These are phyloP conservation scores for Dendroctonus ponderosae DNA, from an alignment of 1,140 invertebrate species.

Conservation along the genomic window DNA sequence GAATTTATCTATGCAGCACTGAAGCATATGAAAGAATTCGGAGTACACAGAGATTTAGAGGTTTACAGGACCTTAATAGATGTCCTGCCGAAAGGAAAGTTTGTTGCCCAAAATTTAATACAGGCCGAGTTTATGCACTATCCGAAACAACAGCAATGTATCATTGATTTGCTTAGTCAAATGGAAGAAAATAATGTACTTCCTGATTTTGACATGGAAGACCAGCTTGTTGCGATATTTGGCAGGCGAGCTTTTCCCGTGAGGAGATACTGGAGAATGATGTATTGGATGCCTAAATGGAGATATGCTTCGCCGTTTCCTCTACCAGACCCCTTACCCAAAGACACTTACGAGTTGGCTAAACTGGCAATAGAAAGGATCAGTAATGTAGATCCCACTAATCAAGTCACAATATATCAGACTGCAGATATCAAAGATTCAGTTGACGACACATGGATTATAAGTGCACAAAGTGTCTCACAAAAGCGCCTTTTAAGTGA, in stretches of 20 bases:
- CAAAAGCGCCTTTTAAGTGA: conserved; percentile 75
- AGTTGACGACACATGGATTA: conserved; percentile 90
- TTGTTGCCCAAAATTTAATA: conserved; percentile 76
- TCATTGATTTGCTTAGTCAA: conserved; percentile 79
- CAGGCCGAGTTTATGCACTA: conserved; percentile 90
- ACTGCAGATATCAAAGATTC: conserved; percentile 71
- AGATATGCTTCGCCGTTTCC: conserved; percentile 88
- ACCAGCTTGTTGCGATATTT: conserved; percentile 81
- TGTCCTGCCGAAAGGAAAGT: conserved; percentile 89
- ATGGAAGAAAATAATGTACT: conserved; percentile 92
- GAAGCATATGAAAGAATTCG: conserved; percentile 85
- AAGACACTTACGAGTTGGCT: conserved; percentile 77
- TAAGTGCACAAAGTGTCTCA: conserved; percentile 78
- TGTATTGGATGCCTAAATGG: conserved; percentile 99
- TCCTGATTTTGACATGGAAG: conserved; percentile 85
- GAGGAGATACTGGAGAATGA: conserved; percentile 85
- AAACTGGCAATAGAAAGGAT: conserved; percentile 84
- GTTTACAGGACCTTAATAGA: conserved; percentile 88
- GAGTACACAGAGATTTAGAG: conserved; percentile 85
- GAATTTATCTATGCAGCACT: conserved; percentile 92
- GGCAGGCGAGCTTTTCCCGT: conserved; percentile 75
- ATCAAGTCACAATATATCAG: conserved; percentile 68
- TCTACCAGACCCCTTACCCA: conserved; percentile 71
- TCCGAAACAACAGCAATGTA: conserved; percentile 91
- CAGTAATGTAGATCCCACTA: conserved; percentile 78